Evolutionary conservation across 1,140 invertebrate species (phyloP), one percentile per base, ranked within the genome.

Genomic region (Acarapis woodi): DNA sequence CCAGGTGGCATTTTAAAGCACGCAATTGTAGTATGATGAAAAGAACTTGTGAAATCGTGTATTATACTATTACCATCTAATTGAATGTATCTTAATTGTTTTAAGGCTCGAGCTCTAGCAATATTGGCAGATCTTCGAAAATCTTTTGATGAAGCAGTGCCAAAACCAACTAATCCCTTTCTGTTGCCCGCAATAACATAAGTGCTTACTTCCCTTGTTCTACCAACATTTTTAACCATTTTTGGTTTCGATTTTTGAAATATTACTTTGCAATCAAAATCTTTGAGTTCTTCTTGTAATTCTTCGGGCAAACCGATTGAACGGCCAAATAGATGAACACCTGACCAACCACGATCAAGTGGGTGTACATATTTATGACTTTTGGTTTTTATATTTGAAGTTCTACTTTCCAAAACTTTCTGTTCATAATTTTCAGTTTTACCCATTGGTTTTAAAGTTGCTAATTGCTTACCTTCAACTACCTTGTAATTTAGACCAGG

Each of bases 31-130:
- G 79, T 80, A 38, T 61, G 62, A 18, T 75, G 74, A 59, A 80
- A 90, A 48, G 73, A 69, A 10, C 70, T 65, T 49, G 64, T 79
- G 53, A 96, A 94, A 50, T 94, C 75, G 49, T 94, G 82, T 43
- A 51, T 57, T 76, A 74, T 64, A 49, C 82, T 90, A 47, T 80
- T 75, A 32, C 71, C 61, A 35, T 85, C 67, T 49, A 70, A 79
- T 45, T 74, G 62, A 48, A 90, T 64, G 49, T 71, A 70, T 49
- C 82, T 68, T n/a, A 93, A 53, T 55, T 71, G 73, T 50, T 78
- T 71, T 2, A 66, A 74, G 32, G 85, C 75, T 42, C 68, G 66
- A 57, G 85, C 87, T 54, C 72, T 85, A 0, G 76, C 75, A 56
- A 58, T 46, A 39, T 42, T 49, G 6, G 54, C 38, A 21, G 52